A percentile compares a stretch with the other conserved stretches of the same genome.
phyloP scores from a whole-genome alignment of 2,797 vertebrate species.

The Sebastes steindachneri region DNA sequence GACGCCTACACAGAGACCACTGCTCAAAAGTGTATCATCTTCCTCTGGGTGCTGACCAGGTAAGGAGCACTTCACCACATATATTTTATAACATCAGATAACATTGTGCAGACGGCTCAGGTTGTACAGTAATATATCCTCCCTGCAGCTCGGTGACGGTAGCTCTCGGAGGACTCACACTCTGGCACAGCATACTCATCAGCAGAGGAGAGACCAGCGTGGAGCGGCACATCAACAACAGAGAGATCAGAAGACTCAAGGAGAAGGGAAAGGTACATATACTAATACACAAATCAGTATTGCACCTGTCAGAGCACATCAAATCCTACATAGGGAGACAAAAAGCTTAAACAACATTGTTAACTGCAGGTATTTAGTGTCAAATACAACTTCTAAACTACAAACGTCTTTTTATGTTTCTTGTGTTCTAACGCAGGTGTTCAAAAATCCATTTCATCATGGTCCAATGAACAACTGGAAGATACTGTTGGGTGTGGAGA shows the following conservation, averaged over 20 bases:
- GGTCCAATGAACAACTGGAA: slow-evolving; percentile 92
- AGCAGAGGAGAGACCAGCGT: slow-evolving; percentile 95
- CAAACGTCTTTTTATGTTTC: neutral
- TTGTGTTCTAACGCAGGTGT: slow-evolving; percentile 80
- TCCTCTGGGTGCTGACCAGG: slow-evolving; percentile 98
- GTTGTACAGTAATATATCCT: neutral
- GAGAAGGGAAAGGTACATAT: slow-evolving; percentile 86
- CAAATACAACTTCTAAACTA: neutral
- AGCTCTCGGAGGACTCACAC: slow-evolving; percentile 91
- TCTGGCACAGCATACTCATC: slow-evolving; percentile 94
- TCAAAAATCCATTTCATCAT: slow-evolving; percentile 92
- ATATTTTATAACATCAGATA: neutral
- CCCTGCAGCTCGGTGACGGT: slow-evolving; percentile 89
- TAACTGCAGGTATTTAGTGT: neutral
- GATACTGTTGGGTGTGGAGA: slow-evolving; percentile 91
- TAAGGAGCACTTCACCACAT: slow-evolving; percentile 47
- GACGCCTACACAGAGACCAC: slow-evolving; percentile 86
- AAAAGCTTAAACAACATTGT: neutral
- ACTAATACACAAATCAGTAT: neutral
- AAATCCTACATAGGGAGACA: neutral
- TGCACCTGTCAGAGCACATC: neutral
- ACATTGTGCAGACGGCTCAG: neutral
- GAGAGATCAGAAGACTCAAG: slow-evolving; percentile 87
- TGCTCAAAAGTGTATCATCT: slow-evolving; percentile 93
- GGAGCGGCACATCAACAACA: slow-evolving; percentile 95